These are phyloP conservation scores for Troides oblongomaculatus DNA, from an alignment of 2,888 invertebrate species.

Conservation along the genomic window DNA sequence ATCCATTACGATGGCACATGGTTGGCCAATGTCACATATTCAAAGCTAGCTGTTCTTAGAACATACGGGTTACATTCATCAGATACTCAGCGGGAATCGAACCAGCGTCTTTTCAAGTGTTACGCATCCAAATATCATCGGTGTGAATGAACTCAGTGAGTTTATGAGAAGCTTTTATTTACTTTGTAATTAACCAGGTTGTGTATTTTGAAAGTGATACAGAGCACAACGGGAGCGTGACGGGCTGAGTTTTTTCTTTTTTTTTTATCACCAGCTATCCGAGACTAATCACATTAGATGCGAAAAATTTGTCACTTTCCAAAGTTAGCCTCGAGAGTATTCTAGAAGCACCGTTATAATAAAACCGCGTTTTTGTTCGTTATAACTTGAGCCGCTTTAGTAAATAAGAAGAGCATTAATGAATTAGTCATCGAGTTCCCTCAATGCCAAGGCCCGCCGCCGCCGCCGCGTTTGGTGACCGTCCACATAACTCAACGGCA, in stretches of 20 bases:
- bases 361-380: constrained; percentile 3
- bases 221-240: constrained; percentile 10
- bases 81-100: no score
- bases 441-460: constrained; percentile 71
- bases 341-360: constrained; percentile 12
- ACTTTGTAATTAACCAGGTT: not conserved
- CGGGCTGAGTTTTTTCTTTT: constrained; percentile 7
- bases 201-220: constrained; percentile 19
- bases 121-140: no score
- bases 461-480: constrained; percentile 47
- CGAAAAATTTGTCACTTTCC: constrained; percentile 20
- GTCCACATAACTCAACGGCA: constrained; percentile 57
- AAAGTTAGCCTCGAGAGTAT: constrained; percentile 1
- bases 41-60: no score
- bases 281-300: constrained; percentile 19
- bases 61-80: no score
- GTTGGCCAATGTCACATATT: no score
- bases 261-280: constrained; percentile 14
- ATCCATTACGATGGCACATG: no score
- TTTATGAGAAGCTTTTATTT: not conserved
- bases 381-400: not conserved
- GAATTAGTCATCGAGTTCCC: constrained; percentile 60
- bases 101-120: no score
- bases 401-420: constrained; percentile 26
- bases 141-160: no score